Conservation (phyloP, 2,888 invertebrate genomes). For the Thera obeliscata region DNA sequence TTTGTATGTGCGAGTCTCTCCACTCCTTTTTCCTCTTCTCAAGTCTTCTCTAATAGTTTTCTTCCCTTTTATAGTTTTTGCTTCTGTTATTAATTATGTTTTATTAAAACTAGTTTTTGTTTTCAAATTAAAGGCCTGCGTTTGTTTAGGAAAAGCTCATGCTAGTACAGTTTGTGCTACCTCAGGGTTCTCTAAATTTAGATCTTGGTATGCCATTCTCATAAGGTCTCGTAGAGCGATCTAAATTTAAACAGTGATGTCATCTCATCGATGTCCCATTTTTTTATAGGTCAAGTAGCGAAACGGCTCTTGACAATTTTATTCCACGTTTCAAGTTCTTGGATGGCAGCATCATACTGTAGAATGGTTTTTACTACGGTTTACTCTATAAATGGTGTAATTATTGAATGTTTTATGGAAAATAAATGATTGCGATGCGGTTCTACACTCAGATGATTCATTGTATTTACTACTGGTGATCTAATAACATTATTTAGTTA, state of each 20-base stretch:
- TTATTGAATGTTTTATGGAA: slow-evolving; percentile 19
- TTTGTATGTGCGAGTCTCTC: too few relatives aligned
- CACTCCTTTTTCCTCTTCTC: too few relatives aligned
- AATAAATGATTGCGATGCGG: slow-evolving; percentile 25
- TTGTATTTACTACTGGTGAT: slow-evolving; percentile 27
- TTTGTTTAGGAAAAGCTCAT: neutral
- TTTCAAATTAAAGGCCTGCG: neutral
- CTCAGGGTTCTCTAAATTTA: neutral
- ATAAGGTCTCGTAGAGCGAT: neutral
- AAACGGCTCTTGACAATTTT: neutral
- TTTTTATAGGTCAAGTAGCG: slow-evolving; percentile 21
- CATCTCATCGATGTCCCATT: slow-evolving; percentile 15
- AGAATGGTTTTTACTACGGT: neutral
- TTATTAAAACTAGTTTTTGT: too few relatives aligned
- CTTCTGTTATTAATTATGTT: too few relatives aligned
- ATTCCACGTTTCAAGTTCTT: neutral
- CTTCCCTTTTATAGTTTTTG: too few relatives aligned
- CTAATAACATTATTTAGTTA: slow-evolving; percentile 25
- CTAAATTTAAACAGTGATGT: slow-evolving; percentile 10
- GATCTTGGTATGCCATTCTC: neutral
- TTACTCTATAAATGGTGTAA: neutral
- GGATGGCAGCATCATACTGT: neutral
- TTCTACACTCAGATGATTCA: slow-evolving; percentile 24
- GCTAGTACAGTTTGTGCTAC: neutral
- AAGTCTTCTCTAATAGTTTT: too few relatives aligned